Percentiles rank a stretch among this genome's conserved stretches.
These are phyloP conservation scores for Lepus americanus DNA, from an alignment of 2,113 vertebrate species.

Conservation along the genomic window DNA sequence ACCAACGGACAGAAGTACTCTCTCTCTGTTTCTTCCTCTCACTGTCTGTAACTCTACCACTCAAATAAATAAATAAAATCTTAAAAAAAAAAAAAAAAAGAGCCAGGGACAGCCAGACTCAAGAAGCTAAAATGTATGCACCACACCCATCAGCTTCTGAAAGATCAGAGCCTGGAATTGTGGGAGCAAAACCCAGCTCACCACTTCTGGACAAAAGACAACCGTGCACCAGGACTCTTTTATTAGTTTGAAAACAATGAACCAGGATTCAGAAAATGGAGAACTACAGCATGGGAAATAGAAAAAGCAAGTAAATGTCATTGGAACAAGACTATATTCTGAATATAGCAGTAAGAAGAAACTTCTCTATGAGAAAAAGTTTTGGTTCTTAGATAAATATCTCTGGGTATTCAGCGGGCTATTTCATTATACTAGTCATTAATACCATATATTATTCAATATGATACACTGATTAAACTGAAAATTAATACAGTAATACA, in stretches of 20 bases:
- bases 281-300: neutral
- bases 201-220: neutral
- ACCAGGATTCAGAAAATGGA: neutral
- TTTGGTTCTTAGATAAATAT: neutral
- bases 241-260: neutral
- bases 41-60: too few species aligned
- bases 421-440: neutral
- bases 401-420: neutral
- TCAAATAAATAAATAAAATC: too few species aligned
- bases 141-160: neutral
- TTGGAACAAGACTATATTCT: neutral
- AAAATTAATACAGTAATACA: neutral
- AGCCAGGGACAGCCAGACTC: neutral
- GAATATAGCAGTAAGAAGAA: neutral
- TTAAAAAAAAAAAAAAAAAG: too few species aligned
- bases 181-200: neutral
- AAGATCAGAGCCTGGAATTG: neutral
- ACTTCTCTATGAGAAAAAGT: neutral
- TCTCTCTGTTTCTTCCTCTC: too few species aligned
- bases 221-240: neutral
- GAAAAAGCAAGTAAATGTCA: neutral
- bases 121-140: neutral
- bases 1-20: too few species aligned
- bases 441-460: neutral
- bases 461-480: neutral